These are phyloP conservation scores for Hassar affinis DNA, from an alignment of 2,113 vertebrate species.

Conservation along the genomic window DNA sequence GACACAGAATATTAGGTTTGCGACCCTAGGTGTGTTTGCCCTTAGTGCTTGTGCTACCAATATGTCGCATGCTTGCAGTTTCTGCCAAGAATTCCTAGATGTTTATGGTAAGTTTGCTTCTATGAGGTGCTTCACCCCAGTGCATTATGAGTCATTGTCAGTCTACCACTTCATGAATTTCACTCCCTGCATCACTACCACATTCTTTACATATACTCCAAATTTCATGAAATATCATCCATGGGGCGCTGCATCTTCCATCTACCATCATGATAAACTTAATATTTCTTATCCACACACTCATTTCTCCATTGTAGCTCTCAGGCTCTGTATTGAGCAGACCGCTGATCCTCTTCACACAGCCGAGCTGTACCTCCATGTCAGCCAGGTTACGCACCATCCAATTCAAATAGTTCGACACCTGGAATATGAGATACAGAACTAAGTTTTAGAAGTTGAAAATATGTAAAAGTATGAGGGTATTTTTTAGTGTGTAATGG, in stretches of 20 bases:
- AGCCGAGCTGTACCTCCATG: constrained; percentile 96
- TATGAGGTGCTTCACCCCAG: too few relatives aligned
- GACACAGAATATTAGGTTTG: too few relatives aligned
- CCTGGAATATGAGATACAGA: constrained; percentile 66
- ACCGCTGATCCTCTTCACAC: constrained; percentile 89
- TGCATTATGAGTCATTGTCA: too few relatives aligned
- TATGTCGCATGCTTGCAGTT: too few relatives aligned
- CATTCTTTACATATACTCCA: too few relatives aligned
- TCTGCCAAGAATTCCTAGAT: too few relatives aligned
- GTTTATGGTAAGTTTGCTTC: too few relatives aligned
- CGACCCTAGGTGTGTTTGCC: too few relatives aligned
- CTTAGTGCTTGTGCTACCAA: too few relatives aligned
- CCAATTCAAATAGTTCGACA: constrained; percentile 99
- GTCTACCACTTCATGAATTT: too few relatives aligned
- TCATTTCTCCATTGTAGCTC: constrained; percentile 89
- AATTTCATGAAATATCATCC: neutral
- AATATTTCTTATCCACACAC: constrained; percentile 71
- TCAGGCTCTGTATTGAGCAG: constrained; percentile 92
- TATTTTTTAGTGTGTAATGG: neutral
- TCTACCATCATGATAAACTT: neutral
- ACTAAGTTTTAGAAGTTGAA: neutral
- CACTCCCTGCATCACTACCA: too few relatives aligned
- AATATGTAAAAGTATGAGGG: neutral
- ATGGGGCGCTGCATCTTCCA: neutral
- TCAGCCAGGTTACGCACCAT: constrained; percentile 98